These are phyloP conservation scores for Moxostoma hubbsi DNA, from an alignment of 2,797 vertebrate genomes.

Conservation along the genomic window DNA sequence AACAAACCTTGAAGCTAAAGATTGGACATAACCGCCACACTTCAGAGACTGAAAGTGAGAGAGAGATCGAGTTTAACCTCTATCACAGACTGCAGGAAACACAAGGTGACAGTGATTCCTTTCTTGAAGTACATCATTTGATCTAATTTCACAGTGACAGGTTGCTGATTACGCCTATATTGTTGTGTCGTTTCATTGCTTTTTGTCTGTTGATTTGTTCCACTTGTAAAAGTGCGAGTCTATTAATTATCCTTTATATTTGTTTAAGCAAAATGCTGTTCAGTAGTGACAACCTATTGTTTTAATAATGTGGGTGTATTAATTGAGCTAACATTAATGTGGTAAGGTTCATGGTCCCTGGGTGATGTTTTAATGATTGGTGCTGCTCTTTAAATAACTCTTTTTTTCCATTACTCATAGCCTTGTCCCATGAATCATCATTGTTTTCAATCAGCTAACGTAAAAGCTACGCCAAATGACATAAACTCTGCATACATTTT, in stretches of 20 bases:
- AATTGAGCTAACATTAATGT: constrained; percentile 7
- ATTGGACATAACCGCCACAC: constrained; percentile 67
- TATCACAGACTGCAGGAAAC: constrained; percentile 56
- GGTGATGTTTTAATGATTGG: constrained; percentile 40
- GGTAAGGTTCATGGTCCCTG: neutral
- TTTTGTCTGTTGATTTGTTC: neutral
- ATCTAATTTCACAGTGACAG: constrained; percentile 13
- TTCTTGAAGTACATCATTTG: constrained; percentile 1
- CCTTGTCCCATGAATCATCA: constrained; percentile 32
- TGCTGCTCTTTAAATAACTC: constrained; percentile 36
- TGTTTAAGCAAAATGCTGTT: constrained; percentile 10
- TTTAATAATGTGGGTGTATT: neutral
- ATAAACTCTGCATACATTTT: neutral
- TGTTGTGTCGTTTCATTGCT: neutral
- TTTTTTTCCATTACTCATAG: constrained; percentile 53
- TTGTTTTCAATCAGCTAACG: neutral
- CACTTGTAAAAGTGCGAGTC: neutral
- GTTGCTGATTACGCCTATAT: constrained; percentile 8
- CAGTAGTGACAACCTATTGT: neutral
- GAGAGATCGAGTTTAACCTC: constrained; percentile 47
- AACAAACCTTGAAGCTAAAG: constrained; percentile 76
- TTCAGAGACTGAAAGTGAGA: constrained; percentile 44
- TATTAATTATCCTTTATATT: neutral
- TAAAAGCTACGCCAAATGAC: neutral
- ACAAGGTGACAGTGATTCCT: constrained; percentile 5